Conservation (phyloP, 2,888 invertebrate genomes). For the Tipula lateralis region DNA sequence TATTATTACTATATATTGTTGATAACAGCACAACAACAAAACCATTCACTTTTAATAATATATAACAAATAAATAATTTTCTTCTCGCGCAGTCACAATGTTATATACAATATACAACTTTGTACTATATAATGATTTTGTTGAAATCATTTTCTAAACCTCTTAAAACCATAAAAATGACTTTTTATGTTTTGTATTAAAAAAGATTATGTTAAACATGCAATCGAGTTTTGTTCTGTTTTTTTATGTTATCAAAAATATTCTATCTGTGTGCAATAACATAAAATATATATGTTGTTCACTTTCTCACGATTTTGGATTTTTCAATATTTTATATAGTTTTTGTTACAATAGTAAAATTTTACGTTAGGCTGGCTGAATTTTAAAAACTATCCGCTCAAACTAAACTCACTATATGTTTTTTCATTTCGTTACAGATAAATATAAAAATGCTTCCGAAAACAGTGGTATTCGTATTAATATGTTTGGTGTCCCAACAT, state of each 20-base stretch:
- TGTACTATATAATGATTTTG: neutral
- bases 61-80: neutral
- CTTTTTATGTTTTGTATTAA: neutral
- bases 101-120: neutral
- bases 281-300: constrained; percentile 20
- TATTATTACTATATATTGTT: neutral
- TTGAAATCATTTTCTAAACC: neutral
- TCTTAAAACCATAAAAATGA: constrained; percentile 2
- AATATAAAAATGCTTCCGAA: constrained; percentile 25
- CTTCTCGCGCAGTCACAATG: neutral
- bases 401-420: neutral
- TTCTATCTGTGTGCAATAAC: constrained; percentile 25
- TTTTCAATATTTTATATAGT: neutral
- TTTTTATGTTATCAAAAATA: constrained; percentile 20
- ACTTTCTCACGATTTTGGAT: constrained; percentile 28
- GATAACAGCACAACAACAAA: neutral
- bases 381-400: neutral
- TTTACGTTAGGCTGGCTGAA: neutral
- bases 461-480: constrained; percentile 28
- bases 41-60: neutral
- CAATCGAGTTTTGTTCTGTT: neutral
- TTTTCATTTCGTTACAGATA: constrained; percentile 3
- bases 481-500: constrained; percentile 37
- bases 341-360: neutral
- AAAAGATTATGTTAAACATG: constrained; percentile 15